Evolutionary conservation across 2,888 invertebrate genomes (phyloP).

Genomic region (Cheilosia urbana): DNA sequence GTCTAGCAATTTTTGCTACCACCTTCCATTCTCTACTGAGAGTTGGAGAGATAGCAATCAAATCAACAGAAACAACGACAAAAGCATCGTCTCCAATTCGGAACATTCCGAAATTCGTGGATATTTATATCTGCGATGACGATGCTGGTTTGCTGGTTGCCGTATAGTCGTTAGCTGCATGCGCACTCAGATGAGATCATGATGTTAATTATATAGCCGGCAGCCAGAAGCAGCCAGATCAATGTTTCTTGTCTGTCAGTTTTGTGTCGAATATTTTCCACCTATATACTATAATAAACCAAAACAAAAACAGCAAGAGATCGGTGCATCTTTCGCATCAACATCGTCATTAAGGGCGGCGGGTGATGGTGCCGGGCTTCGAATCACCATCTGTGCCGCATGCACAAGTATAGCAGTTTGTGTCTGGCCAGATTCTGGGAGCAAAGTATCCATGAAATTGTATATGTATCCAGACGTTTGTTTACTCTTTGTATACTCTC

Average conservation of each 20-base stretch:
- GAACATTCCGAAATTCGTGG: conserved; percentile 53
- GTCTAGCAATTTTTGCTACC: conserved; percentile 54
- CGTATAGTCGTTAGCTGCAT: conserved; percentile 51
- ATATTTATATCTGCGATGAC: conserved; percentile 62
- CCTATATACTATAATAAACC: conserved; percentile 59
- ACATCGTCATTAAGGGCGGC: conserved; percentile 55
- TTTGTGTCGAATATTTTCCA: conserved; percentile 70
- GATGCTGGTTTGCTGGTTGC: conserved; percentile 18
- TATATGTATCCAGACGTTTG: conserved; percentile 68
- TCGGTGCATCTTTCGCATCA: conserved; percentile 59
- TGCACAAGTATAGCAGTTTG: conserved; percentile 6
- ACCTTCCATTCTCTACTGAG: conserved; percentile 1
- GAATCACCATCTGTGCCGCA: conserved; percentile 51
- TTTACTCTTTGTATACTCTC: conserved; percentile 51
- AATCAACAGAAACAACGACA: conserved; percentile 6
- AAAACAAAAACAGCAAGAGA: conserved; percentile 59
- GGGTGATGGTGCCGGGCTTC: conserved; percentile 18
- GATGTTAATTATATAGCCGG: conserved; percentile 73
- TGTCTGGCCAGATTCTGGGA: conserved; percentile 52
- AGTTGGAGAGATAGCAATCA: neutral
- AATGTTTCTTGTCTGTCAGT: conserved; percentile 73
- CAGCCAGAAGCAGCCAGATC: conserved; percentile 66
- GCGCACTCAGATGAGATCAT: conserved; percentile 70
- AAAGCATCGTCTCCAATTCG: conserved; percentile 24
- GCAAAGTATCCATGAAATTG: conserved; percentile 64